Base-by-base conservation (phyloP, 2,888 invertebrate species). In the Amblyteles armatorius region DNA sequence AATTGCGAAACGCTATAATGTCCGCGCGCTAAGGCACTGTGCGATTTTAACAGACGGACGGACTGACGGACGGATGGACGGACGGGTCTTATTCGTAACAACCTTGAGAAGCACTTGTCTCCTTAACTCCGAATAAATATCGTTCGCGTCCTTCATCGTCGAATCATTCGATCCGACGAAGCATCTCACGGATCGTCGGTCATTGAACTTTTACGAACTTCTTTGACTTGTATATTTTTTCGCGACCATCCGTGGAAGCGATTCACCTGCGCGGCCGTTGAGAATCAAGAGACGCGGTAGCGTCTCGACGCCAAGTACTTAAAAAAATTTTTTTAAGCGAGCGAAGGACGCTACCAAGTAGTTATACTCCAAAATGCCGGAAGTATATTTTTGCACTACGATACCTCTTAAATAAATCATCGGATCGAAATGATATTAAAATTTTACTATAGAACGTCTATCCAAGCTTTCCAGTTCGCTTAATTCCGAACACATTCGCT, bases 81-180 rank as follows among this genome's bases (percentile, higher is more conserved):
- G 29, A 19, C 40, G 0, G 29, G n/a, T 72, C 36, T 40, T 57
- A 57, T 48, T 26, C 29, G 50, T 29, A 76, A 19, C 36, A 68
- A 84, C 84, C 84, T 82, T 84, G 50, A 82, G 78, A 7, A 79
- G 79, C 72, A 79, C 82, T 84, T 84, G 78, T 82, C 65, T 82
- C 69, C 82, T 84, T 69, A 79, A 79, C 36, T 77, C 79, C 29
- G 36, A 65, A 48, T 73, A 79, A 48, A 63, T 44, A 65, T 73
- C 67, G 48, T 73, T 26, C 60, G 26, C 63, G 50, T 33, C 69
- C 48, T 63, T 82, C 80, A 76, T 80, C 65, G 6, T n/a, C 19
- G 63, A 63, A 50, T 4, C 33, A 2, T 9, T 29, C 19, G 26
- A 65, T 33, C 1, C 11, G 13, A 29, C 2, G 63, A 72, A 55